Base-by-base conservation (phyloP, 2,888 invertebrate genomes). In the Xylophagus ater region DNA sequence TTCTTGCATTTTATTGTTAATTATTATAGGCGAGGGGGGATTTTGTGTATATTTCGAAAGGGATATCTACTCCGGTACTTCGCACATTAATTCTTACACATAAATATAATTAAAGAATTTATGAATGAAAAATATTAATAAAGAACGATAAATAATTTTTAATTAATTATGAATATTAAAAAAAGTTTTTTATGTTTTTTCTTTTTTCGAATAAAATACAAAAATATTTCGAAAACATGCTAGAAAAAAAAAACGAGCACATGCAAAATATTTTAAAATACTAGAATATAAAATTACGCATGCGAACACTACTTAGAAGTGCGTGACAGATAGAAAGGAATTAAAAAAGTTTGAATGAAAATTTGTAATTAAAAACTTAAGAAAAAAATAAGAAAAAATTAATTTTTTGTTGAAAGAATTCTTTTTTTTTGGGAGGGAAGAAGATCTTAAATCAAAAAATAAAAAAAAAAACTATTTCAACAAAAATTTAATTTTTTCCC, bases 31-130 rank as follows among this genome's bases (percentile, higher is more conserved):
- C 37, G 15, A 24, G 15, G 29, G 34, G 14, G 14, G n/a, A n/a
- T n/a, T n/a, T n/a, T n/a, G n/a, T n/a, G n/a, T n/a, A n/a, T n/a
- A n/a, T n/a, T n/a, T 36, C n/a, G 15, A 36, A 31, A 28, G 21
- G 41, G 33, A 33, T 36, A 12, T 42, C 41, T 44, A 44, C 41
- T 41, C 42, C 39, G 42, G 42, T 40, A 29, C 21, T 34, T 37
- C 30, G 14, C 15, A 8, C 14, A 10, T n/a, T 12, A 36, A 8
- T 20, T 18, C 20, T 20, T 12, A 12, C 12, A 20, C 4, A 32
- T 20, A 19, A 20, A 32, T 32, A 9, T 19, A 19, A 10, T 32
- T 4, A 19, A 32, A 32, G 20, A 5, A 32, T 19, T 12, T 3
- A 9, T 15, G 17, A 32, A 8, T 19, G 7, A 20, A 32, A 20